phyloP scores from a whole-genome alignment of 2,888 invertebrate species.

The Pammene aurita region DNA sequence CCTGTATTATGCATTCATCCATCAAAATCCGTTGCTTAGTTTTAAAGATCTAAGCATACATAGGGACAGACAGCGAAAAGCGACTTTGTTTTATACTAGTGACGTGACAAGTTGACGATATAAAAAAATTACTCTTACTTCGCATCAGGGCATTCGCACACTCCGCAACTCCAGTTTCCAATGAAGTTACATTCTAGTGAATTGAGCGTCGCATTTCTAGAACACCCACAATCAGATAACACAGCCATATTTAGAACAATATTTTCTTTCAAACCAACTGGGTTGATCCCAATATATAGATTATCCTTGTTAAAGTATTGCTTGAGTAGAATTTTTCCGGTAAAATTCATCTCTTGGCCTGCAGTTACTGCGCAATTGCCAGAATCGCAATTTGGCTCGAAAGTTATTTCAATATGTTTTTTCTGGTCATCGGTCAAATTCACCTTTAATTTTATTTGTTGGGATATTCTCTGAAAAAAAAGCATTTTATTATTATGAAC shows the following conservation, averaged over 20 bases:
- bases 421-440: conserved; percentile 6
- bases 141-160: conserved; percentile 21
- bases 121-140: conserved; percentile 14
- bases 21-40: too few species aligned
- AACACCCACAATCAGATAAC: conserved; percentile 16
- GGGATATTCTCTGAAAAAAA: conserved; percentile 31
- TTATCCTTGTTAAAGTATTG: conserved; percentile 8
- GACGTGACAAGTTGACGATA: too few species aligned
- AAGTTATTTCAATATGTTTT: neutral
- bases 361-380: neutral
- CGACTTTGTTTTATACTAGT: too few species aligned
- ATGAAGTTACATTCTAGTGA: neutral
- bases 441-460: conserved; percentile 10
- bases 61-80: too few species aligned
- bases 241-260: conserved; percentile 24
- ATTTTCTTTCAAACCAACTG: conserved; percentile 25
- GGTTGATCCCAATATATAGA: conserved; percentile 17
- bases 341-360: conserved; percentile 24
- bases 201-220: neutral
- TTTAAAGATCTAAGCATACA: too few species aligned
- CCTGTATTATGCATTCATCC: too few species aligned
- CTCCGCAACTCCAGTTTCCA: conserved; percentile 20
- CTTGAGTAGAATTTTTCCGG: conserved; percentile 1
- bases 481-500: too few species aligned
- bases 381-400: conserved; percentile 18